These are phyloP conservation scores for Craseonycteris thonglongyai DNA, from an alignment of 2,113 vertebrate species.

Conservation along the genomic window DNA sequence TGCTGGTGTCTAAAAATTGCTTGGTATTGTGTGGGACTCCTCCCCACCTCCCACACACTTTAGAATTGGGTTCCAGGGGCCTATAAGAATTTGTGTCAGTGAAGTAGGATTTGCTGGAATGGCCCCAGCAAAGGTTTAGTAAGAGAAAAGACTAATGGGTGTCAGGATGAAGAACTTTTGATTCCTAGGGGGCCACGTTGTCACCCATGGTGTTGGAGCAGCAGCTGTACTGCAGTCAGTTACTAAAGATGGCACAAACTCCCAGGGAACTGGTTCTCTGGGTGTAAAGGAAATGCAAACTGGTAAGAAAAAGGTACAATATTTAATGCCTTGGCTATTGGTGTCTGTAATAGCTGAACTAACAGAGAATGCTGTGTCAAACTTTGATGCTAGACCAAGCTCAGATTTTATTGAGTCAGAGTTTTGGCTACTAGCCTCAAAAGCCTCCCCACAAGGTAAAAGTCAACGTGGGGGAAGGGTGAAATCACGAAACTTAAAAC, in stretches of 20 bases:
- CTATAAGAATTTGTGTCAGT: not conserved
- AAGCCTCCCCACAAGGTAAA: not conserved
- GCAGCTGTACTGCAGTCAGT: not conserved
- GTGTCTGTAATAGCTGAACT: not conserved
- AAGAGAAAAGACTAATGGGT: not conserved
- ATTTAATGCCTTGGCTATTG: not conserved
- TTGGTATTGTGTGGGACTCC: not conserved
- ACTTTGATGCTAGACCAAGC: not conserved
- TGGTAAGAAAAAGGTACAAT: not conserved
- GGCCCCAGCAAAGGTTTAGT: not conserved
- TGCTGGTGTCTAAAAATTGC: not conserved
- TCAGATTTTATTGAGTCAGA: not conserved
- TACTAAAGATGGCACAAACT: not conserved
- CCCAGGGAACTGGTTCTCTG: not conserved
- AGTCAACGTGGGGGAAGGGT: not conserved
- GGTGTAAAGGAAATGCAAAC: not conserved
- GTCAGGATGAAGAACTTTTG: not conserved
- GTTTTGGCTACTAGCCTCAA: not conserved
- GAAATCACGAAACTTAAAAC: not conserved
- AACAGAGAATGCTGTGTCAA: not conserved
- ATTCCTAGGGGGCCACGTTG: not conserved
- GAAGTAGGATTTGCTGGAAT: not conserved
- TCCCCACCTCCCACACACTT: not conserved
- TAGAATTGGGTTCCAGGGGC: not conserved
- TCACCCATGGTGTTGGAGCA: not conserved